Conservation (phyloP, 1,140 invertebrate species). For the Thaumatotibia leucotreta region DNA sequence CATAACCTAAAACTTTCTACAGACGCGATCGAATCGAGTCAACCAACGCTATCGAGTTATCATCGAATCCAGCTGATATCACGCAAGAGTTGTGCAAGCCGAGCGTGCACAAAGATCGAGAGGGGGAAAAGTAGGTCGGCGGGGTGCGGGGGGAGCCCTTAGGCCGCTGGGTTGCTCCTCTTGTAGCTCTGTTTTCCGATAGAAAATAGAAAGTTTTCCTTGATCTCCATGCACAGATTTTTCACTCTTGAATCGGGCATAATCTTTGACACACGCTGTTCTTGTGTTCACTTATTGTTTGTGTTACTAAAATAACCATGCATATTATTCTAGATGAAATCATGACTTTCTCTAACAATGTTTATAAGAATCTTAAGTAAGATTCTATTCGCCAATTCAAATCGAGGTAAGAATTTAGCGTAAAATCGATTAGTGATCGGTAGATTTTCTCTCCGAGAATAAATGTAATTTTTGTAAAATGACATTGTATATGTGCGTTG, state of each 20-base stretch:
- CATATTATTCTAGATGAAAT: neutral
- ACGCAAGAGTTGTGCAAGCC: constrained; percentile 64
- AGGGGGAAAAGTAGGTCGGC: constrained; percentile 67
- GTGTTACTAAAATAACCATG: neutral
- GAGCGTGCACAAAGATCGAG: constrained; percentile 64
- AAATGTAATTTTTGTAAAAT: neutral
- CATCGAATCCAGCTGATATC: constrained; percentile 61
- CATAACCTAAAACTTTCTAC: constrained; percentile 10
- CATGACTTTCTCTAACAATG: neutral
- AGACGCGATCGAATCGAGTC: neutral
- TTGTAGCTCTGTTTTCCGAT: constrained; percentile 10
- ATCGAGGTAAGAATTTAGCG: neutral
- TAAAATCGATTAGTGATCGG: neutral
- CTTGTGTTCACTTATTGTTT: neutral
- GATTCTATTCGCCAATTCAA: neutral
- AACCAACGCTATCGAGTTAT: constrained; percentile 2
- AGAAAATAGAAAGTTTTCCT: neutral
- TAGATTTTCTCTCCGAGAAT: neutral
- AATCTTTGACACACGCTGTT: no score
- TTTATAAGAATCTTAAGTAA: neutral
- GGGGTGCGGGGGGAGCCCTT: constrained; percentile 63
- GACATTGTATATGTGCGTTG: neutral
- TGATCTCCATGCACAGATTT: neutral
- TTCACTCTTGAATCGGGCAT: neutral
- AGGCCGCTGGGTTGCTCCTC: constrained; percentile 30